Conservation (phyloP, 2,888 invertebrate genomes). For the Hydroisotoma schaefferi region DNA sequence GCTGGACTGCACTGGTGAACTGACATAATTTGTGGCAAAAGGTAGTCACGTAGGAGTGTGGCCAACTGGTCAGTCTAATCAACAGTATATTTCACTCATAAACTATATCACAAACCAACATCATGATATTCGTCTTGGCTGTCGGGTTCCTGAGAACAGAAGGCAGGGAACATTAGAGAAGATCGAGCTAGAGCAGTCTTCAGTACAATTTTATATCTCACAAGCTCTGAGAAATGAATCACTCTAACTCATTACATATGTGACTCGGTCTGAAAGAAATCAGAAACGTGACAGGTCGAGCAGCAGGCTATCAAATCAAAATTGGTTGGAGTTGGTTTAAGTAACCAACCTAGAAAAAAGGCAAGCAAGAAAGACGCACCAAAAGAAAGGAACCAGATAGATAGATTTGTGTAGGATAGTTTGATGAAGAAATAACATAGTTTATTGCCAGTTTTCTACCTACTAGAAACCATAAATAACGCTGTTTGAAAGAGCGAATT, state of each 20-base stretch:
- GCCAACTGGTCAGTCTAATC: constrained; percentile 18
- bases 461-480: no score
- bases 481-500: no score
- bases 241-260: constrained; percentile 23
- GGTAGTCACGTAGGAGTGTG: constrained; percentile 36
- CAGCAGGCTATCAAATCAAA: constrained; percentile 19
- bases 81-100: background rate
- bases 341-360: no score
- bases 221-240: constrained; percentile 15
- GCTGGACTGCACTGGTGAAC: constrained; percentile 4
- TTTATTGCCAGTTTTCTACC: no score
- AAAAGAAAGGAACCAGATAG: no score
- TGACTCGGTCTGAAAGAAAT: constrained; percentile 17
- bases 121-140: background rate
- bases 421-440: no score
- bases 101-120: constrained; percentile 5
- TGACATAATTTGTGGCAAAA: constrained; percentile 32
- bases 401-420: no score
- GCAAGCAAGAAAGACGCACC: no score
- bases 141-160: no score
- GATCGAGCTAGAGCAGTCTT: background rate
- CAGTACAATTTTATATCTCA: background rate
- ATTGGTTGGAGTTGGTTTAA: no score
- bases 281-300: constrained; percentile 22
- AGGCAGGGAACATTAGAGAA: no score